Conservation (phyloP, 2,888 invertebrate genomes). For the Autographa gamma region DNA sequence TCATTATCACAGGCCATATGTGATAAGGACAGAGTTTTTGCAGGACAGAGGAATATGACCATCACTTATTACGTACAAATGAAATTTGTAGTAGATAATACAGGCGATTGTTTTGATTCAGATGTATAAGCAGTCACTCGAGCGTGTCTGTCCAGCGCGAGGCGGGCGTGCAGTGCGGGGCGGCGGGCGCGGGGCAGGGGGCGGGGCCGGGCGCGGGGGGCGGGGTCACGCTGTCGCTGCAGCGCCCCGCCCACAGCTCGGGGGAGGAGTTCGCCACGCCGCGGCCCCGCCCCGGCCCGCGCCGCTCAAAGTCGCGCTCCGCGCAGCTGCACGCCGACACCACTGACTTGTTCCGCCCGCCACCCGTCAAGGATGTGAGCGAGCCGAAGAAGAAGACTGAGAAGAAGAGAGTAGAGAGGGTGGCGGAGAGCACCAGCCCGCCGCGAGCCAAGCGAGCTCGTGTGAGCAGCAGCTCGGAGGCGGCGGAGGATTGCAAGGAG, state of each 20-base stretch:
- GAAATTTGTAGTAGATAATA: too few relatives aligned
- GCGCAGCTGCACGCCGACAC: not conserved
- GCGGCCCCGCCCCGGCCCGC: not conserved
- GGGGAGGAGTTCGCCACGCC: slow-evolving; percentile 16
- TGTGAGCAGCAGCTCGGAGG: not conserved
- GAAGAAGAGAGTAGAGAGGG: not conserved
- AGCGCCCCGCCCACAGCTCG: slow-evolving; percentile 17
- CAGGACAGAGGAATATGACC: too few relatives aligned
- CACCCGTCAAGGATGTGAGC: too few relatives aligned
- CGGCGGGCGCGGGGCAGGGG: not conserved
- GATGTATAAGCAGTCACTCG: slow-evolving; percentile 1
- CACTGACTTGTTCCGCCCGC: not conserved
- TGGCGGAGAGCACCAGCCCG: not conserved
- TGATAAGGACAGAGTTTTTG: too few relatives aligned
- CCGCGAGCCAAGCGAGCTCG: not conserved
- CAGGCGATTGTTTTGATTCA: slow-evolving; percentile 2
- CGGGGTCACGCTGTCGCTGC: not conserved
- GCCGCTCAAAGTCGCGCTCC: not conserved
- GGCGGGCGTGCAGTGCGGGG: slow-evolving; percentile 21
- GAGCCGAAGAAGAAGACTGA: not conserved
- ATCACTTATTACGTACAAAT: too few relatives aligned
- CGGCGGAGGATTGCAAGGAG: slow-evolving; percentile 56
- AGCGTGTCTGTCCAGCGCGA: slow-evolving; percentile 15
- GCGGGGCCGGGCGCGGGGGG: not conserved
- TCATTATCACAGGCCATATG: too few relatives aligned